phyloP scores from a whole-genome alignment of 1,140 invertebrate species.

The Mesaphorura yosii region DNA sequence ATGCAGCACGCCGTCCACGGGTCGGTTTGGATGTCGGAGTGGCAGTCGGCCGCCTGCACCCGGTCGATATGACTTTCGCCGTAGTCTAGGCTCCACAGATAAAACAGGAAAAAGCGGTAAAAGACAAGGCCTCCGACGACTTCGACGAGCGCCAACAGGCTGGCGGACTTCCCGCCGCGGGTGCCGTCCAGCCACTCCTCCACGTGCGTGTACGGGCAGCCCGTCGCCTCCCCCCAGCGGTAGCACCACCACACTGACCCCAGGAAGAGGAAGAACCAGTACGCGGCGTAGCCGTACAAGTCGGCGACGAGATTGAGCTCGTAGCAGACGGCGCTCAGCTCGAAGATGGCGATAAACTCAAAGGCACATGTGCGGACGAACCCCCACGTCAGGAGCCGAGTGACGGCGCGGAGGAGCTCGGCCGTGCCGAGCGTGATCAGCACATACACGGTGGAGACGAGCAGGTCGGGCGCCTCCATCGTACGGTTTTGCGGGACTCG shows the following conservation, averaged over 20 bases:
- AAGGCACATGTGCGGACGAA: too few species aligned
- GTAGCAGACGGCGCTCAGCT: slow-evolving; percentile 66
- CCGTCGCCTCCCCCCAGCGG: slow-evolving; percentile 64
- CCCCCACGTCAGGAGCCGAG: too few species aligned
- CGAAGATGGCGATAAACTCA: slow-evolving; percentile 62
- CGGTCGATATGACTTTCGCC: background rate
- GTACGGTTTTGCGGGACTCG: too few species aligned
- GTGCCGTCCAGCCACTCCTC: slow-evolving; percentile 61
- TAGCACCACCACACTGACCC: slow-evolving; percentile 67
- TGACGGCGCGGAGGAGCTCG: too few species aligned
- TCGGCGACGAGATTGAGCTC: slow-evolving; percentile 53
- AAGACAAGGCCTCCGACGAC: slow-evolving; percentile 57
- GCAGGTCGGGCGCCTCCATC: too few species aligned
- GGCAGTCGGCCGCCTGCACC: background rate
- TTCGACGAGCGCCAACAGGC: slow-evolving; percentile 56
- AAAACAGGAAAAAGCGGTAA: slow-evolving; percentile 32
- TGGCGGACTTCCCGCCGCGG: slow-evolving; percentile 44
- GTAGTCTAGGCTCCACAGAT: background rate
- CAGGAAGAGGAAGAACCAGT: slow-evolving; percentile 60
- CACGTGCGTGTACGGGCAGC: slow-evolving; percentile 67
- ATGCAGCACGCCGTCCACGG: slow-evolving; percentile 48
- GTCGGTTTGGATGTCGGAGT: background rate
- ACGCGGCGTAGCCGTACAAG: slow-evolving; percentile 54
- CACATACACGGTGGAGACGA: too few species aligned
- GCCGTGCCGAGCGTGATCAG: too few species aligned